Base-by-base conservation (phyloP, 2,888 invertebrate species). In the Drosophila anceps region DNA sequence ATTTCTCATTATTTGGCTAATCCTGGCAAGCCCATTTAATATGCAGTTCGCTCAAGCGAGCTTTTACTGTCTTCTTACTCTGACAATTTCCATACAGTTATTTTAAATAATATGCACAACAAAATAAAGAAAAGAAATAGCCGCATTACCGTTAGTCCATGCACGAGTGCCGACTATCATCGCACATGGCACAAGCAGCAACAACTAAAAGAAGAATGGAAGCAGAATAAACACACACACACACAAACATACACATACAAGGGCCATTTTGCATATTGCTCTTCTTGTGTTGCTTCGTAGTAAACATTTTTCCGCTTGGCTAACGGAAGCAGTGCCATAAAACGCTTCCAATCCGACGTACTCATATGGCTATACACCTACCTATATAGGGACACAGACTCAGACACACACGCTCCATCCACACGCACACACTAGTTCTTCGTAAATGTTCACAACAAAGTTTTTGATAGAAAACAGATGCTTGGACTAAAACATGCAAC, bases 401-500 rank as follows among this genome's bases (percentile, higher is more conserved):
- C 74, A 63, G 35, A 37, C 46, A 33, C 51, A 44, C 51, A 6
- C n/a, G 18, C 29, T 31, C 29, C 29, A 27, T n/a, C 27, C 46
- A 44, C 43, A 5, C 43, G 7, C 44, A 5, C 27, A 46, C 44
- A 15, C 55, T 58, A 73, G 69, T 64, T 68, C 61, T 69, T 68
- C 60, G 82, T 65, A 67, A 71, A 61, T 69, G 70, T 60, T 63
- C 78, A 76, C 73, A 81, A 74, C 81, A 81, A 79, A 80, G 78
- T 78, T 84, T 74, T 70, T 82, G 88, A 85, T 84, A 79, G 81
- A 82, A 87, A 85, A 79, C 84, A 87, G 84, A 85, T 85, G 87
- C 88, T 81, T 58, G 44, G 48, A 43, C 63, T 79, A 68, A 77
- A 82, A 73, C 84, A 84, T 87, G 87, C 84, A 84, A 84, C 84